Evolutionary conservation across 1,140 invertebrate species (phyloP).

Genomic region (Gerris buenoi): DNA sequence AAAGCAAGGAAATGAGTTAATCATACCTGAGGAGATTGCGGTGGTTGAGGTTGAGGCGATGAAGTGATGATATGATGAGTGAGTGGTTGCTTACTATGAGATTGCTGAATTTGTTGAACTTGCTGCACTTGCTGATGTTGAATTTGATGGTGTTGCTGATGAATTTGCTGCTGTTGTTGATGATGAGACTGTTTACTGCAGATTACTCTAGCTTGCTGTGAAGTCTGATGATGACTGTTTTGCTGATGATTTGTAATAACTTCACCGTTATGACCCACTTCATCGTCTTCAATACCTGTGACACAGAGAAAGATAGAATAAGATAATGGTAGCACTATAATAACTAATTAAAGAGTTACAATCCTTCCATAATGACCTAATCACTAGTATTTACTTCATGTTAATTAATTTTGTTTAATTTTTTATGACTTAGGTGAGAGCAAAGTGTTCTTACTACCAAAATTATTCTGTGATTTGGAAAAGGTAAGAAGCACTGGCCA

Average conservation of each 20-base stretch:
- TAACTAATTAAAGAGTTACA: too few species aligned
- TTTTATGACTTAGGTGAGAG: too few species aligned
- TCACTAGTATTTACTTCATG: too few species aligned
- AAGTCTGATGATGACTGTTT: neutral
- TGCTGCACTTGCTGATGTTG: conserved; percentile 15
- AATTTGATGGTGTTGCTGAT: conserved; percentile 11
- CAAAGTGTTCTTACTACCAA: too few species aligned
- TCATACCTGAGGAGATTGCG: neutral
- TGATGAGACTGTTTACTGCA: conserved; percentile 1
- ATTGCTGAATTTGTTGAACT: conserved; percentile 14
- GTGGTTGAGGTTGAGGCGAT: neutral
- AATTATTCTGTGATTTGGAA: too few species aligned
- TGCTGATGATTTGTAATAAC: neutral
- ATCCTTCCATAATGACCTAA: too few species aligned
- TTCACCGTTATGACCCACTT: conserved; percentile 27
- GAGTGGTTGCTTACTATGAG: conserved; percentile 10
- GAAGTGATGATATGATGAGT: neutral
- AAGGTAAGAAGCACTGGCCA: too few species aligned
- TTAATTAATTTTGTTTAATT: too few species aligned
- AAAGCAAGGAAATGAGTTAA: too few species aligned
- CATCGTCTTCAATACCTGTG: conserved; percentile 33
- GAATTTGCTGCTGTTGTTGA: conserved; percentile 15
- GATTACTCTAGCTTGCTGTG: neutral
- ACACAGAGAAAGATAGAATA: neutral
- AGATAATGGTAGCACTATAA: neutral